Conservation (phyloP, 2,113 vertebrate species). For the Catharus bicknelli region DNA sequence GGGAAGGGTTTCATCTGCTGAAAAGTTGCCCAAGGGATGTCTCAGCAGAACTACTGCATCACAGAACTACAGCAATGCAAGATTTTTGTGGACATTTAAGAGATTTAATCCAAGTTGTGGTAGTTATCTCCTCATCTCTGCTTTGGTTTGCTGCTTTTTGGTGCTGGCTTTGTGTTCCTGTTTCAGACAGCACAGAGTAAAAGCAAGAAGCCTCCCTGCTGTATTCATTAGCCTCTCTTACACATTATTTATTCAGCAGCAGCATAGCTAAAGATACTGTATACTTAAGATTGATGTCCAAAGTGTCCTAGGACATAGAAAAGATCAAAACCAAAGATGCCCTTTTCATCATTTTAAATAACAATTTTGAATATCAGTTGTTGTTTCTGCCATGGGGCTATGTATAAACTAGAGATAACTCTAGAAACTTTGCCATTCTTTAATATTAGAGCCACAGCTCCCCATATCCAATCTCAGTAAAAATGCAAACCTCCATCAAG, state of each 20-base stretch:
- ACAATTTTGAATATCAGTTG: not conserved
- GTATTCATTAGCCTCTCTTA: not conserved
- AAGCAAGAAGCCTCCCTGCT: not conserved
- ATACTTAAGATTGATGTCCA: not conserved
- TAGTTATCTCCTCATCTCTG: not conserved
- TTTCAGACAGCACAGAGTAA: not conserved
- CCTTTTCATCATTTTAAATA: not conserved
- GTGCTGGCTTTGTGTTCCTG: not conserved
- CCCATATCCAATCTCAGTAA: not conserved
- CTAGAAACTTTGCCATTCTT: not conserved
- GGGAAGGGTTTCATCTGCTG: not conserved
- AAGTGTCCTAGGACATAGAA: not conserved
- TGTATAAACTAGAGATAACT: not conserved
- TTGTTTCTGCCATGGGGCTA: not conserved
- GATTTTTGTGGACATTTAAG: not conserved
- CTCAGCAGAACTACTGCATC: rapidly evolving
- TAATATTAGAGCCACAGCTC: not conserved
- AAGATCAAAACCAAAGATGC: not conserved
- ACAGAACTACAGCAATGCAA: not conserved
- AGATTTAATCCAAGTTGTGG: not conserved
- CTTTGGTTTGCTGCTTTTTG: not conserved
- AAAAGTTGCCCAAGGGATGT: not conserved
- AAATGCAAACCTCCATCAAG: not conserved
- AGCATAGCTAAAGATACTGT: not conserved
- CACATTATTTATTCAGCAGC: not conserved